Base-by-base conservation (phyloP, 2,888 invertebrate genomes). In the Metopia argyrocephala region DNA sequence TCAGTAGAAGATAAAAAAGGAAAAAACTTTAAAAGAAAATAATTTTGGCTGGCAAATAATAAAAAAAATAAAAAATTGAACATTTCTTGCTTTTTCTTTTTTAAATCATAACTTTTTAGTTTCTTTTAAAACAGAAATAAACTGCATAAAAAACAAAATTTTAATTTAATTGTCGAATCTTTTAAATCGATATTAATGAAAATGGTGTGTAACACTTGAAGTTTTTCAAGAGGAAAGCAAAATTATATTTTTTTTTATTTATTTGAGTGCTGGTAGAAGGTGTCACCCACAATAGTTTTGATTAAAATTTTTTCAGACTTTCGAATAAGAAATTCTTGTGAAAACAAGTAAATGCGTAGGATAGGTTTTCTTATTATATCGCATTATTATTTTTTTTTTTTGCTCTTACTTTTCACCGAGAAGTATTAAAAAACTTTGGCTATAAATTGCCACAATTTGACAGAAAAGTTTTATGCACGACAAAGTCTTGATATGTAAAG, bases 341-440 rank as follows among this genome's bases (percentile, higher is more conserved):
- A 56, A 65, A 71, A 76, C 70, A 48, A 38, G 38, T 45, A 45
- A 65, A 18, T 18, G 27, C 7, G 5, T 46, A 78, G 54, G 73
- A 38, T 69, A 54, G 62, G 76, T 76, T 76, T 78, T 76, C 75
- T 82, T 79, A 79, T 76, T 79, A 12, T 73, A 74, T 74, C 61
- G 46, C n/a, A n/a, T n/a, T n/a, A n/a, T n/a, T n/a, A n/a, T n/a
- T n/a, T n/a, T n/a, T 66, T 70, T 69, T 73, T 70, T 38, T 12
- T 15, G 12, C 1, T 38, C 12, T 15, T 15, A 12, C 15, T 38
- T 50, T 76, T 76, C n/a, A n/a, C n/a, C n/a, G 70, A 74, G 78
- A 83, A 85, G 84, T 84, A 85, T 84, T 84, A 80, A 84, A 87
- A 81, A 87, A 84, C 85, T 86, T 85, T 83, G 64, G 82, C 78